These are phyloP conservation scores for Erythrocercus mccallii DNA, from an alignment of 2,113 vertebrate species.

Conservation along the genomic window DNA sequence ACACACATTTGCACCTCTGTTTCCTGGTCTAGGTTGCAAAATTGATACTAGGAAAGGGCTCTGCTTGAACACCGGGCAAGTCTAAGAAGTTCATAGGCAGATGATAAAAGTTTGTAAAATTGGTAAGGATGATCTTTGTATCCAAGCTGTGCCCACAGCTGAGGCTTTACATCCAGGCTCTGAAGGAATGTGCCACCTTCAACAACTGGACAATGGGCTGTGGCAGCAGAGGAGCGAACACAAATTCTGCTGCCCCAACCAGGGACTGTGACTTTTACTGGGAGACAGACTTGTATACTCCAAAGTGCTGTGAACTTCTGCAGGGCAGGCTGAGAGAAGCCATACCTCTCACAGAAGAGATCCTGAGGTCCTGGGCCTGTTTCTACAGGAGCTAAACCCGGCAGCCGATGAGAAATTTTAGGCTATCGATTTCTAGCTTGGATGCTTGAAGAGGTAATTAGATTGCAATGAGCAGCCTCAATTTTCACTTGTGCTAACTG, in stretches of 20 bases:
- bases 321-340: background rate
- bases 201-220: background rate
- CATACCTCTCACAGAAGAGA: background rate
- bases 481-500: background rate
- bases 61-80: background rate
- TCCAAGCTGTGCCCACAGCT: background rate
- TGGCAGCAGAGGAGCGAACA: background rate
- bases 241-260: accelerated
- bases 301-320: background rate
- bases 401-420: background rate
- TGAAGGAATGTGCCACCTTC: background rate
- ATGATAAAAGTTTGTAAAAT: background rate
- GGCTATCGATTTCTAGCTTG: background rate
- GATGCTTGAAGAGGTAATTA: background rate
- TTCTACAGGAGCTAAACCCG: background rate
- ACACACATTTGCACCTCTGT: background rate
- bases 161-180: background rate
- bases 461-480: background rate
- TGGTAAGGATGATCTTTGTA: background rate
- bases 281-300: background rate
- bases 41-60: background rate
- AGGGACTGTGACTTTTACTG: background rate
- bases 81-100: background rate
- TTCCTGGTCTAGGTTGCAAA: background rate
- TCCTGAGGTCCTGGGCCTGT: background rate